Conservation (phyloP, 2,113 vertebrate species). For the Podarcis cretensis region DNA sequence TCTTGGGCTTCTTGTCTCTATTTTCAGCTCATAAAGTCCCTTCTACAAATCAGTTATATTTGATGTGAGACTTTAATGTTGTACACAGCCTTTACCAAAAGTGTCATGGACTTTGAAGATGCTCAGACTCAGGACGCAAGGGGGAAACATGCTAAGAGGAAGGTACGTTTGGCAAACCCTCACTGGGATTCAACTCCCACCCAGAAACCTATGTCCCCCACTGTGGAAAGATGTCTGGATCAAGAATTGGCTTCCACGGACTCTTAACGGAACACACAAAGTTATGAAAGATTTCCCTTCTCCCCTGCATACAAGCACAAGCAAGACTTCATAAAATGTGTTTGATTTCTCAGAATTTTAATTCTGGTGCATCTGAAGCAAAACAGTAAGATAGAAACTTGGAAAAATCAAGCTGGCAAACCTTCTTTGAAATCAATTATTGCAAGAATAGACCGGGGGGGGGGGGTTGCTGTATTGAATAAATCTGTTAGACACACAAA, state of each 20-base stretch:
- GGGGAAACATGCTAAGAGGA: too few species aligned
- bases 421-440: neutral
- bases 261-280: neutral
- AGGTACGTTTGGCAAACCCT: too few species aligned
- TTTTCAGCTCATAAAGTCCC: too few species aligned
- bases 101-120: too few species aligned
- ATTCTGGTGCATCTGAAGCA: neutral
- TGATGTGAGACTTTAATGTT: too few species aligned
- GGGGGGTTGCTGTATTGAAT: slow-evolving; percentile 16
- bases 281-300: neutral
- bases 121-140: too few species aligned
- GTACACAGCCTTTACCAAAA: too few species aligned
- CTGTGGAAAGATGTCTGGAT: too few species aligned
- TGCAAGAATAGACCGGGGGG: neutral
- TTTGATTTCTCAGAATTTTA: fast-evolving
- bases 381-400: neutral
- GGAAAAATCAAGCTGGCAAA: slow-evolving; percentile 7
- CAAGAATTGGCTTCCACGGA: neutral
- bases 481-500: slow-evolving; percentile 39
- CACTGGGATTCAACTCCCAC: too few species aligned
- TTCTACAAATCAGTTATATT: too few species aligned
- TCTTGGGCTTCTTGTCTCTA: too few species aligned
- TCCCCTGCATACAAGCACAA: neutral
- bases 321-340: neutral
- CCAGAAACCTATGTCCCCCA: too few species aligned